Base-by-base conservation (phyloP, 1,140 invertebrate species). In the Cheumatopsyche charites region DNA sequence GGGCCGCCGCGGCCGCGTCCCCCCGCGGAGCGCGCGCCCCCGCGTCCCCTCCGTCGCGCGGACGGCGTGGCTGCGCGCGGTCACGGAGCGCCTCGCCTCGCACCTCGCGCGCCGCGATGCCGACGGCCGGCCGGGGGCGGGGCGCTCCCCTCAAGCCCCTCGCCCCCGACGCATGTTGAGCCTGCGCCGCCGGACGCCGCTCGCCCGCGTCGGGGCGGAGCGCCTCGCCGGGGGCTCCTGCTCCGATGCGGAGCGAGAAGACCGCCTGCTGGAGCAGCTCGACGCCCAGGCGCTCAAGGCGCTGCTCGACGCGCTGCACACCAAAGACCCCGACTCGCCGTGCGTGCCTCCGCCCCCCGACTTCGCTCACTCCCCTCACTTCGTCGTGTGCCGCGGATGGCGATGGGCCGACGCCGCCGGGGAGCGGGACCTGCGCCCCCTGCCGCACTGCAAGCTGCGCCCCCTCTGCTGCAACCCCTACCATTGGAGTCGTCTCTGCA, bases 401-500 rank as follows among this genome's bases (percentile, higher is more conserved):
- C 86, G 91, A 68, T 93, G 90, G 90, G 87, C 88, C 52, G 90
- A 92, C 78, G 81, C 93, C 71, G 79, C 82, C 55, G 84, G 86
- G 76, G 80, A 84, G 63, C 79, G 79, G 74, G 88, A 92, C 79
- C 83, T 93, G 71, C 90, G 90, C 74, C 86, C 88, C 75, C 83
- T 92, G 75, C 91, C 91, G 41, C 80, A 23, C 11, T 83, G 72
- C 93, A 91, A 80, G 85, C 85, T 82, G 80, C 72, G 79, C 78
- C 52, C 80, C 75, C 83, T 87, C 65, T 94, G 92, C 82, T 93
- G 91, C 85, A 94, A 94, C 82, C 92, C 92, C 58, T 90, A 91
- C 81, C 92, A 93, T 79, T 93, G 90, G 91, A 92, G 89, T 81
- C 87, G 90, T 73, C 86, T 92, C 73, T 90, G 88, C 85, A 87